These are phyloP conservation scores for Falco cherrug DNA, from an alignment of 2,797 vertebrate genomes.

Conservation along the genomic window DNA sequence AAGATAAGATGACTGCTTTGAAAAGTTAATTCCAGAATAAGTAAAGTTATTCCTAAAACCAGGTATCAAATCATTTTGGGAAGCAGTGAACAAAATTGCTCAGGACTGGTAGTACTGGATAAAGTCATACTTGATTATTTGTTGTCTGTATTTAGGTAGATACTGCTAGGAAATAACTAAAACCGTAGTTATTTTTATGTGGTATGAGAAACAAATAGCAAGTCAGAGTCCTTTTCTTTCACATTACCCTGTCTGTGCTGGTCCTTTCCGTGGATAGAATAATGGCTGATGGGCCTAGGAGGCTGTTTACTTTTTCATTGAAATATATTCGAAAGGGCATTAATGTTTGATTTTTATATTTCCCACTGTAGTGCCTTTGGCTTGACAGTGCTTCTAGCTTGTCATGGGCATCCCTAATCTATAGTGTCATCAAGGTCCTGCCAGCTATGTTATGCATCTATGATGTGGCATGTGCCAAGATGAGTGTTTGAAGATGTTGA, in stretches of 20 bases:
- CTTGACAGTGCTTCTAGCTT: not conserved
- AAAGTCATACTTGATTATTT: not conserved
- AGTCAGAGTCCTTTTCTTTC: not conserved
- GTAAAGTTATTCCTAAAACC: not conserved
- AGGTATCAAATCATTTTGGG: not conserved
- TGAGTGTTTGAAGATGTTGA: not conserved
- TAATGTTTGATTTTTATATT: not conserved
- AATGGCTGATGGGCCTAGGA: not conserved
- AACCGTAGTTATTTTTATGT: not conserved
- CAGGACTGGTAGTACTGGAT: not conserved
- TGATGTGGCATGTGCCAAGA: not conserved
- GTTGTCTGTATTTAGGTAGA: not conserved
- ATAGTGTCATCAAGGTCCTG: not conserved
- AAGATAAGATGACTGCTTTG: not conserved
- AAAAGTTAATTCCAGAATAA: not conserved
- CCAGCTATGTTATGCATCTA: not conserved
- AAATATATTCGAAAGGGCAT: not conserved
- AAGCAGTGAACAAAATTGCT: not conserved
- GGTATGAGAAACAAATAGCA: not conserved
- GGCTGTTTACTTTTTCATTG: not conserved
- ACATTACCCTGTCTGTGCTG: not conserved
- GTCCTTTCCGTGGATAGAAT: not conserved
- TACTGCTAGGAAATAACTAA: not conserved
- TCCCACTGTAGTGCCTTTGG: not conserved
- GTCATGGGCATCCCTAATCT: not conserved